Evolutionary conservation across 30 jellyfish, hydroid and myxozoan genomes (phyloP).

Genomic region (Nemopilema nomurai): DNA sequence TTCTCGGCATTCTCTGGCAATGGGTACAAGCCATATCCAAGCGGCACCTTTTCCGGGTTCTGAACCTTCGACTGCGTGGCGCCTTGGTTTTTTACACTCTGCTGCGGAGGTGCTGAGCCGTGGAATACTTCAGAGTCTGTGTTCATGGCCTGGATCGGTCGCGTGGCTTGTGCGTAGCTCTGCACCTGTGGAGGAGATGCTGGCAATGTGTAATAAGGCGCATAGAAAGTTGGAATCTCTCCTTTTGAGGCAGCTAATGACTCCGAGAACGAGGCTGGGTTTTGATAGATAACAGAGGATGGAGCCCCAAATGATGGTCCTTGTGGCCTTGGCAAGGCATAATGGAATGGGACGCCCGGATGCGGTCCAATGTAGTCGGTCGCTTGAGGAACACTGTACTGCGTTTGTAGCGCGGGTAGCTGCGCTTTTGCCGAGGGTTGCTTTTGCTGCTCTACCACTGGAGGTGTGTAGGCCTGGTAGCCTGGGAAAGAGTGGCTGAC

Average conservation of each 20-base stretch:
- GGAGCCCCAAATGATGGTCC: conserved; percentile 42
- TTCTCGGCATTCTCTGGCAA: conserved; percentile 66
- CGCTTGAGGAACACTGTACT: neutral
- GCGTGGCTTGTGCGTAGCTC: conserved; percentile 25
- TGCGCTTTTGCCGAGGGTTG: conserved; percentile 32
- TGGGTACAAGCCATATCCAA: conserved; percentile 64
- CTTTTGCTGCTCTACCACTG: neutral
- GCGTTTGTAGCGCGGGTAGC: conserved; percentile 32
- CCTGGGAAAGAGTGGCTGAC: neutral
- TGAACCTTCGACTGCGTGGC: conserved; percentile 12
- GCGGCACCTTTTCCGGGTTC: conserved; percentile 50
- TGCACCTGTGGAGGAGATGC: conserved; percentile 28
- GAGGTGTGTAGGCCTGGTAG: conserved; percentile 15
- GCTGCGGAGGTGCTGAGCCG: conserved; percentile 19
- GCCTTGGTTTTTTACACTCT: neutral
- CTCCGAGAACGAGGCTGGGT: conserved; percentile 53
- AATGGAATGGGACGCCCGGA: conserved; percentile 30
- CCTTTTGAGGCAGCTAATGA: conserved; percentile 35
- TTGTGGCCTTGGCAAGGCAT: conserved; percentile 37
- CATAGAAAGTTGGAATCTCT: conserved; percentile 33
- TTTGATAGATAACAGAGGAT: conserved; percentile 30
- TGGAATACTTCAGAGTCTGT: conserved; percentile 53
- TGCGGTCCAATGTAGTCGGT: conserved; percentile 28
- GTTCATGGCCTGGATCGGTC: conserved; percentile 60
- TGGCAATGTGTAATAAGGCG: conserved; percentile 18